Evolutionary conservation across 2,113 vertebrate species (phyloP), one percentile per base, ranked within the genome.

Genomic region (Prionailurus bengalensis): DNA sequence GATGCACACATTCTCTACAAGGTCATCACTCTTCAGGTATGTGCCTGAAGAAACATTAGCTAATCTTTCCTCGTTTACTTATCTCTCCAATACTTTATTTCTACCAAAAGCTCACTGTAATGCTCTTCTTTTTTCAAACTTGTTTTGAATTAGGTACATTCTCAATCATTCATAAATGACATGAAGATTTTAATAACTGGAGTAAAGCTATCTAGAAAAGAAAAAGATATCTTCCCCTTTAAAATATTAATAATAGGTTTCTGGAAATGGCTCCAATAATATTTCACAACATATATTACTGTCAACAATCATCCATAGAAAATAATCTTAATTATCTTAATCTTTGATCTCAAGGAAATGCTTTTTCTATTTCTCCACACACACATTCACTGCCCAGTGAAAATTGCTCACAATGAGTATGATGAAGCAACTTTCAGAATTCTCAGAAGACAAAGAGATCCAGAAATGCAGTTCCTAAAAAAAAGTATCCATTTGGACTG

Each of bases 261-360:
- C 63, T 51, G 15, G 12, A 85, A 89, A 79, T 63, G 10, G 8
- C 7, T 63, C 17, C 21, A 66, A 79, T 89, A 42, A 45, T 66
- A 93, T 93, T 88, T 96, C 79, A 66, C 39, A 89, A 70, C 70
- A 74, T 92, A 83, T 51, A 83, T 95, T 81, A 84, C 58, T 83
- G n/a, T 95, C 31, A 91, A 78, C 21, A 82, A 80, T 91, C 9
- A 55, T 39, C 25, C 36, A 80, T 58, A 70, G 13, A 45, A 88
- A 91, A 74, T 17, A 58, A 42, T 90, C 48, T 48, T 51, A 88
- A 55, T 79, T 94, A 91, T 92, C 68, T 86, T 92, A 42, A 53
- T 83, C 45, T 91, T 73, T 93, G 42, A 96, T 74, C 42, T 93
- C 61, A 95, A 79, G 39, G 19, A 87, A 95, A 94, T 73, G 17